Evolutionary conservation across 1,140 invertebrate genomes (phyloP).

Genomic region (Hyles euphorbiae): DNA sequence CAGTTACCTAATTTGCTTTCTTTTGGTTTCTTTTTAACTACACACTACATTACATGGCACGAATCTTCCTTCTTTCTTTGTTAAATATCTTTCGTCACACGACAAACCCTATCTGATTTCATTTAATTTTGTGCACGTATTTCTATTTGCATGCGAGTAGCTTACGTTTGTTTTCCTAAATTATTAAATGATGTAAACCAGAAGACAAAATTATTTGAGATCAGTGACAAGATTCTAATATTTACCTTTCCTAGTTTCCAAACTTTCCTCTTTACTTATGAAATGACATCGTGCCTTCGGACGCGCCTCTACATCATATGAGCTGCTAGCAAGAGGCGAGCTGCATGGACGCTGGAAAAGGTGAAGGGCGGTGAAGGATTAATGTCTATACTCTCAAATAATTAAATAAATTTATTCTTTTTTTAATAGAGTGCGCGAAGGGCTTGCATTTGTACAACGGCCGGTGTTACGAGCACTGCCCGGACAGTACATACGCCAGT

Average conservation of each 20-base stretch:
- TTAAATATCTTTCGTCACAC: background rate
- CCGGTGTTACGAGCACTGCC: constrained; percentile 60
- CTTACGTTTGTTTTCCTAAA: constrained; percentile 42
- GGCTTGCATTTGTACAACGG: constrained; percentile 71
- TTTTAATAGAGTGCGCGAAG: constrained; percentile 70
- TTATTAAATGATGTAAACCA: constrained; percentile 5
- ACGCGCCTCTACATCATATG: constrained; percentile 52
- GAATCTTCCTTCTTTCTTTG: background rate
- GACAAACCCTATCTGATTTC: constrained; percentile 48
- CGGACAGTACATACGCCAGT: constrained; percentile 58
- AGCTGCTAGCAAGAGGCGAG: constrained; percentile 45
- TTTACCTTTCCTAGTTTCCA: constrained; percentile 42
- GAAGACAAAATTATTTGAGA: constrained; percentile 69
- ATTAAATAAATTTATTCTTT: constrained; percentile 63
- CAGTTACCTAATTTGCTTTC: constrained; percentile 8
- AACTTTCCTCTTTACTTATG: constrained; percentile 43
- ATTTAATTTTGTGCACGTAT: constrained; percentile 68
- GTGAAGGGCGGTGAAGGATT: constrained; percentile 67
- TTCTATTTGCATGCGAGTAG: constrained; percentile 42
- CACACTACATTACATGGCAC: constrained; percentile 4
- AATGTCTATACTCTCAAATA: constrained; percentile 34
- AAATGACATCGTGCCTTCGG: constrained; percentile 43
- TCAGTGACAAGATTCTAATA: constrained; percentile 69
- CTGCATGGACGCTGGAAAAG: constrained; percentile 65
- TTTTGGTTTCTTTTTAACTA: constrained; percentile 3